Evolutionary conservation across 1,140 invertebrate genomes (phyloP).

Genomic region (Caenorhabditis latens): DNA sequence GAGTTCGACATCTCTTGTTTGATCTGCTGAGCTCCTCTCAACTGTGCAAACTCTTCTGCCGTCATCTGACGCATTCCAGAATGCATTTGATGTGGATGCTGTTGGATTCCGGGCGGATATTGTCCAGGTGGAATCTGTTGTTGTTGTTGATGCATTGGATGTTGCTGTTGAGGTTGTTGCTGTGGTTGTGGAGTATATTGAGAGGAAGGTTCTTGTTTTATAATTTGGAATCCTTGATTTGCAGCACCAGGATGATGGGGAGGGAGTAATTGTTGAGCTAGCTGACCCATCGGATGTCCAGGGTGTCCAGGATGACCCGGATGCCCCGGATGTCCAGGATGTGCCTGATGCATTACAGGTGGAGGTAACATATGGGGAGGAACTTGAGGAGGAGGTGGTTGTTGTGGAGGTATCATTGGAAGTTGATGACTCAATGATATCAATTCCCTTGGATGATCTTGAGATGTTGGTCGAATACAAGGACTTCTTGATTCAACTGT

Average conservation of each 20-base stretch:
- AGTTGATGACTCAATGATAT: constrained; percentile 25
- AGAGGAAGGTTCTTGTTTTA: constrained; percentile 22
- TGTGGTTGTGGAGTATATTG: constrained; percentile 48
- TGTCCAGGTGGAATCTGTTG: constrained; percentile 51
- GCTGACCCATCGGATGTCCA: constrained; percentile 35
- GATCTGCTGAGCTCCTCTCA: constrained; percentile 3
- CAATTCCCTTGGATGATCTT: constrained; percentile 7
- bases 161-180: constrained; percentile 42
- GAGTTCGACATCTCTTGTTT: constrained; percentile 8
- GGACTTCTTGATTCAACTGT: constrained; percentile 25
- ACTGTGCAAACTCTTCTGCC: constrained; percentile 31
- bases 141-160: constrained; percentile 54
- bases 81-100: constrained; percentile 54
- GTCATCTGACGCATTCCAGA: constrained; percentile 36
- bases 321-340: constrained; percentile 40
- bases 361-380: constrained; percentile 37
- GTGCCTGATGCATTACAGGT: not conserved
- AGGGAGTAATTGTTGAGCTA: constrained; percentile 25
- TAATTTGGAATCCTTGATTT: constrained; percentile 9
- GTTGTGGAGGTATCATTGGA: constrained; percentile 38
- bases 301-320: constrained; percentile 31
- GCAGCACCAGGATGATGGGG: not conserved
- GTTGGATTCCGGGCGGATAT: constrained; percentile 33
- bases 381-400: constrained; percentile 56
- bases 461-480: not conserved